Evolutionary conservation across 2,113 vertebrate species (phyloP).

Genomic region (Poecilia latipinna): DNA sequence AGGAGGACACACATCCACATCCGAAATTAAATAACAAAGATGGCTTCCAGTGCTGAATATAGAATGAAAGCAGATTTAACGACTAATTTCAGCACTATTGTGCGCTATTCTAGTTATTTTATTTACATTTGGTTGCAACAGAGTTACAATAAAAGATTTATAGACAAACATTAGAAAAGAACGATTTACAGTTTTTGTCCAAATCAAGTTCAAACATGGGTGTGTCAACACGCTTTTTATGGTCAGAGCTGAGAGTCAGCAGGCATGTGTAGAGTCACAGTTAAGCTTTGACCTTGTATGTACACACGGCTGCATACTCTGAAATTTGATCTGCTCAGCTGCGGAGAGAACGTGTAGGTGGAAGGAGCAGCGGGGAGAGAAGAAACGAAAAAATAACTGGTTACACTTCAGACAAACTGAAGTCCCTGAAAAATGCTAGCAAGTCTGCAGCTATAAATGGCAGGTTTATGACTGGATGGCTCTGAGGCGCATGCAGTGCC

Average conservation of each 20-base stretch:
- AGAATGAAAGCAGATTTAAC: too few species aligned
- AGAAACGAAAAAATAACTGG: not conserved
- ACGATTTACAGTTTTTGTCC: not conserved
- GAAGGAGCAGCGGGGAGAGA: not conserved
- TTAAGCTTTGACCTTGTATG: not conserved
- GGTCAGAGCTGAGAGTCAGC: not conserved
- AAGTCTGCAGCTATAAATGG: not conserved
- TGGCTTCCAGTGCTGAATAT: not conserved
- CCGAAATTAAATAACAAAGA: not conserved
- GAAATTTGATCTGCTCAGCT: not conserved
- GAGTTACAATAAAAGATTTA: not conserved
- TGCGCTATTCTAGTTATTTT: not conserved
- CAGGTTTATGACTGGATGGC: not conserved
- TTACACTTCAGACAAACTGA: not conserved
- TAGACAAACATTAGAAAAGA: not conserved
- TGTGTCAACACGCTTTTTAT: conserved; percentile 12
- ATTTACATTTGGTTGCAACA: not conserved
- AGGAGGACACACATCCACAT: not conserved
- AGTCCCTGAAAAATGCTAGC: not conserved
- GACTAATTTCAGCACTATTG: not conserved
- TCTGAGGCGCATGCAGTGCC: not conserved
- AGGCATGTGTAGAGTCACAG: not conserved
- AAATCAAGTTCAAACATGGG: conserved; percentile 5
- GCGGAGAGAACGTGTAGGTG: conserved; percentile 2
- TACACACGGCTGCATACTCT: not conserved